phyloP scores from a whole-genome alignment of 2,888 invertebrate species.

The Ariolimax columbianus region DNA sequence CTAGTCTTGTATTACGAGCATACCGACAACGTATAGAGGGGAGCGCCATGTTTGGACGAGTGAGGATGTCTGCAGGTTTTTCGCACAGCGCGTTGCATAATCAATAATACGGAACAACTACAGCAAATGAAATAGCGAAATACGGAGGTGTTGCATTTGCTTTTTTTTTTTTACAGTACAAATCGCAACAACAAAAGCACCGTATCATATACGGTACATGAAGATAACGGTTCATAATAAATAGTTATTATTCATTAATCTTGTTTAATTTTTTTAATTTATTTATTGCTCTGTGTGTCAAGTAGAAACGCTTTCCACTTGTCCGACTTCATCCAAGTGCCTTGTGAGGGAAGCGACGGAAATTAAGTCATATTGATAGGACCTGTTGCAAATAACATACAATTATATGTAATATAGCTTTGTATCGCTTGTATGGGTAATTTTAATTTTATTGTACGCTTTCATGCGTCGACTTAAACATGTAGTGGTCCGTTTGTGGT shows the following conservation, averaged over 20 bases:
- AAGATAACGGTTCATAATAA: background rate
- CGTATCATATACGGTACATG: background rate
- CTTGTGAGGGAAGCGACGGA: no score
- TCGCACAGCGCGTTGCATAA: constrained; percentile 13
- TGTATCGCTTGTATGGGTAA: no score
- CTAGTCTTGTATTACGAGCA: background rate
- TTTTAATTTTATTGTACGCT: no score
- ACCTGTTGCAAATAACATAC: no score
- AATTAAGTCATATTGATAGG: no score
- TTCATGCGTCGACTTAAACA: no score
- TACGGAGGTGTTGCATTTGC: background rate
- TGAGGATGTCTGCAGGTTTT: constrained; percentile 23
- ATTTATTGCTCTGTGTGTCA: no score
- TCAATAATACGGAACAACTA: constrained; percentile 22
- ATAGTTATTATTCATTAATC: background rate
- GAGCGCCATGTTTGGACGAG: constrained; percentile 36
- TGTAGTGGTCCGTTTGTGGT: no score
- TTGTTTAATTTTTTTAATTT: background rate
- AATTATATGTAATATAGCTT: no score
- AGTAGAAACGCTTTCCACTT: no score
- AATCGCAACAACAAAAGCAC: background rate
- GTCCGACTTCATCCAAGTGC: no score
- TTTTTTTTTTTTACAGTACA: background rate
- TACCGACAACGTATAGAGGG: background rate
- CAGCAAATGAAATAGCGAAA: constrained; percentile 4